These are phyloP conservation scores for Schlechtendalia chinensis DNA, from an alignment of 1,140 invertebrate genomes.

Conservation along the genomic window DNA sequence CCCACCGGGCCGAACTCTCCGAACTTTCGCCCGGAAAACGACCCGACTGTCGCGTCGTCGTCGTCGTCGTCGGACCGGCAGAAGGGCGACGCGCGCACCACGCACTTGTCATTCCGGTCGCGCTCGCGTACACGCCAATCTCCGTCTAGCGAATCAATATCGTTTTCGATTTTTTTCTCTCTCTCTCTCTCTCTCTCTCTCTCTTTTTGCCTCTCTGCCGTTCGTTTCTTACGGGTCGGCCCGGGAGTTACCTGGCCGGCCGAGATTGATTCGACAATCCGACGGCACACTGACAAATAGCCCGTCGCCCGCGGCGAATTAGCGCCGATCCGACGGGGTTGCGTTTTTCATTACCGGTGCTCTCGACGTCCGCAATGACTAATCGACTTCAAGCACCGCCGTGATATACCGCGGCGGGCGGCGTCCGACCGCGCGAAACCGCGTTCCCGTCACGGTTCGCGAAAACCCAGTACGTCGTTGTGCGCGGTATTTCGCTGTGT, in stretches of 20 bases:
- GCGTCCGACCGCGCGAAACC: no score
- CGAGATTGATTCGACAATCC: conserved; percentile 35
- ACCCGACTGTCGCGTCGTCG: no score
- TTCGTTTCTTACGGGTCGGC: conserved; percentile 2
- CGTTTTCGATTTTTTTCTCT: conserved; percentile 6
- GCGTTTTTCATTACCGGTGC: conserved; percentile 23
- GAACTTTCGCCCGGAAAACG: no score
- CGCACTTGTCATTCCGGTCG: conserved; percentile 28
- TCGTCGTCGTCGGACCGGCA: background rate
- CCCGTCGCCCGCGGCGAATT: conserved; percentile 6
- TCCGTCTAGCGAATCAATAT: conserved; percentile 30
- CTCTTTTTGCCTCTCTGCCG: background rate
- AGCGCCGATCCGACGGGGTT: conserved; percentile 11
- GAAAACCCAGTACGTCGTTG: no score
- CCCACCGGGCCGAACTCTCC: no score
- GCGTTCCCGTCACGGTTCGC: no score
- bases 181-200: no score
- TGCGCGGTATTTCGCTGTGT: no score
- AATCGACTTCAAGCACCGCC: conserved; percentile 36
- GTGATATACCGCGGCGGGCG: no score
- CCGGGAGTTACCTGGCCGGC: conserved; percentile 14
- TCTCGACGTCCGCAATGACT: background rate
- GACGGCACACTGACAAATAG: conserved; percentile 13
- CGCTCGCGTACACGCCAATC: no score
- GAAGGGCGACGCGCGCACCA: no score